Base-by-base conservation (phyloP, 2,113 vertebrate species). In the Albula goreensis region DNA sequence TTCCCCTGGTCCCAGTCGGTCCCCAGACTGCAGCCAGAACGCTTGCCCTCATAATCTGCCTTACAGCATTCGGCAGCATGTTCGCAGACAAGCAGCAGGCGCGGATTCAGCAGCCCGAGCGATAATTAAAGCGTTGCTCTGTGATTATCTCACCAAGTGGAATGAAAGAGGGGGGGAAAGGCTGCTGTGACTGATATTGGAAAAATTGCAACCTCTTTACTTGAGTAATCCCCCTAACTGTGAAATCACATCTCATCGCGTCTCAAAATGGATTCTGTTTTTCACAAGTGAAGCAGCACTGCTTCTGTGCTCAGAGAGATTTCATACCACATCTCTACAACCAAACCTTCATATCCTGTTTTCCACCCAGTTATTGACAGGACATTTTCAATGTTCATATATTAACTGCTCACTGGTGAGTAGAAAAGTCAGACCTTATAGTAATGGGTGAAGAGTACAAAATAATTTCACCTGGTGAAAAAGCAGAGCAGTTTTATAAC, bases 121-220 rank as follows among this genome's bases (percentile, higher is more conserved):
- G 85, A 80, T 81, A 50, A 85, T 85, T 85, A 85, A 66, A n/a
- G 70, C 13, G 49, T 52, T 80, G 48, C 49, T 25, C 5, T 25
- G 56, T 85, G 78, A 80, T 81, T 81, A 81, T 85, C 78, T 50
- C 78, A 85, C 57, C 53, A 22, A 48, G 41, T 11, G 31, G 82
- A 19, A 50, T 15, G 17, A 83, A 52, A 53, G 57, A 11, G 57
- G 82, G 41, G 17, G 82, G 41, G 31, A 66, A 83, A 83, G 8
- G n/a, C 52, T 49, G 31, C 53, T 19, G 82, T 49, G 41, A 66
- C 53, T 63, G 57, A 83, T 83, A 19, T 15, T 51, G 31, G n/a
- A 60, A 63, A 80, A 50, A 83, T 15, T 60, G 53, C 22, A 48
- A 48, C 8, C 4, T 25, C 51, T 50, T 56, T 57, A 57, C 53